Base-by-base conservation (phyloP, 2,888 invertebrate species). In the Andrena chrysosceles region DNA sequence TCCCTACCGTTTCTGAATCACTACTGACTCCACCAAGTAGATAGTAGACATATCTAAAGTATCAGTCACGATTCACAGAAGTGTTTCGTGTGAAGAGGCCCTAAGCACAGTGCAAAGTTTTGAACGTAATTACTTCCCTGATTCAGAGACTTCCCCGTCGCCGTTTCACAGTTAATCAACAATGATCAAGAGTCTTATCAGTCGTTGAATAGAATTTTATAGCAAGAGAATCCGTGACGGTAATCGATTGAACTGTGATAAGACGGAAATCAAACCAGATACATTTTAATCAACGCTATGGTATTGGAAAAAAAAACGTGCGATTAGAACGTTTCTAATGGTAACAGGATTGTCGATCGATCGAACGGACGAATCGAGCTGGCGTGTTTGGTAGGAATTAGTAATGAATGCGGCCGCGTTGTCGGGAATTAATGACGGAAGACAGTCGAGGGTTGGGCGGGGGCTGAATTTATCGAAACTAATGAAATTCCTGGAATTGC, bases 401-500 rank as follows among this genome's bases (percentile, higher is more conserved):
- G 85, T 81, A 85, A 83, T 85, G 86, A 85, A 86, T 80, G 77
- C 80, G 77, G 77, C 73, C 66, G 82, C 85, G 80, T 86, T 77
- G 84, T 73, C 71, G 63, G 64, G 75, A 81, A 87, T 85, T 87
- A 84, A 87, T 83, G 84, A 84, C 83, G 79, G 74, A 77, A 80
- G 77, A 72, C 87, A 80, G 52, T 69, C 81, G 74, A 73, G 87
- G 84, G 48, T 64, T 26, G 73, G 64, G 48, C 60, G 76, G 73
- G 67, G 68, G 75, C 62, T 82, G 79, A 85, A 86, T 81, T 87
- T 86, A 85, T 88, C 85, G 87, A 84, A 84, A 86, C 86, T 87
- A 88, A 88, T 88, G 87, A 88, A 88, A 88, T 88, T 88, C 85
- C 75, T 79, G 75, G 75, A 73, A 81, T 87, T 70, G 82, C 59